Percentiles rank a stretch among this genome's conserved stretches.
Evolutionary conservation across 37 sponge, comb jelly and placozoan species (phyloP).

Genomic region (Ianthella basta): DNA sequence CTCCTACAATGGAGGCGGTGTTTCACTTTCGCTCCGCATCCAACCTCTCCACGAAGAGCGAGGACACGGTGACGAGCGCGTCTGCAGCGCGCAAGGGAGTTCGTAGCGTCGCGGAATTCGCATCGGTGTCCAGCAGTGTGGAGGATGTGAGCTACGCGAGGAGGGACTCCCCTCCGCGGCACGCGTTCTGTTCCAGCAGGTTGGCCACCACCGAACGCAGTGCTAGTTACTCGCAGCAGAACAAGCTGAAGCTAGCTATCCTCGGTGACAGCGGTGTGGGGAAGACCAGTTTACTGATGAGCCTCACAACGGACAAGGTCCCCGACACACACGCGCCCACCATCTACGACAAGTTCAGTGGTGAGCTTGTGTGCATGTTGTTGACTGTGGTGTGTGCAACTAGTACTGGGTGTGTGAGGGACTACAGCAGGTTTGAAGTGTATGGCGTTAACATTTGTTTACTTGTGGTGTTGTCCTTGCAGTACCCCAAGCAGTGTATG

Average conservation of each 20-base stretch:
- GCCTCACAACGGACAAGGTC: conserved; percentile 66
- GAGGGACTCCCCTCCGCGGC: neutral
- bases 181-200: conserved; percentile 16
- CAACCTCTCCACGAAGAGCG: conserved; percentile 10
- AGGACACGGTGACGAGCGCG: conserved; percentile 16
- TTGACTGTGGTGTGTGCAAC: no score
- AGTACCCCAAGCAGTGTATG: conserved; percentile 71
- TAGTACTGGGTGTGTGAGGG: no score
- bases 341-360: conserved; percentile 78
- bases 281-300: conserved; percentile 76
- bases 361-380: conserved; percentile 51
- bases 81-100: neutral
- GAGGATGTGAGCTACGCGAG: conserved; percentile 27
- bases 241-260: conserved; percentile 58
- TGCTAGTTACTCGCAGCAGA: neutral
- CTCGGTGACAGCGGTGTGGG: conserved; percentile 85
- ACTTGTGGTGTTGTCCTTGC: neutral
- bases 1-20: neutral
- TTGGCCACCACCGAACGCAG: neutral
- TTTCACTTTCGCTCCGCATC: conserved; percentile 7
- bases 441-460: no score
- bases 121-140: conserved; percentile 6
- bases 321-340: conserved; percentile 73
- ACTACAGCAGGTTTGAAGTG: no score
- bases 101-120: neutral